Percentiles rank a stretch among this genome's conserved stretches.
These are phyloP conservation scores for Zosterops borbonicus DNA, from an alignment of 2,113 vertebrate species.

Conservation along the genomic window DNA sequence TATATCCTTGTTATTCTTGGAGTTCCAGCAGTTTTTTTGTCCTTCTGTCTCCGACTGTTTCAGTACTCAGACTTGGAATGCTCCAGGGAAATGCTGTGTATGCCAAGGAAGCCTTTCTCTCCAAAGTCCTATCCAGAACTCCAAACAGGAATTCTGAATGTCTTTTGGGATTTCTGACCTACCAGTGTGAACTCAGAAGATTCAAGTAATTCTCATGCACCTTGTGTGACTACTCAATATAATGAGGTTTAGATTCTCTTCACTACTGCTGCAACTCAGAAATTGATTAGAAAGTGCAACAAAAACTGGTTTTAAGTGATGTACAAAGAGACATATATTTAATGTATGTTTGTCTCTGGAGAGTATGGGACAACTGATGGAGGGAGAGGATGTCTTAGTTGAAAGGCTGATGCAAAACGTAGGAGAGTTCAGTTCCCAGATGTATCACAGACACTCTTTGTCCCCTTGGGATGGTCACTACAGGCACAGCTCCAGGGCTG, in stretches of 20 bases:
- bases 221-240: not conserved
- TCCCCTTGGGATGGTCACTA: not conserved
- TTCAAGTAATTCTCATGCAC: not conserved
- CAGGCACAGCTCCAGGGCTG: not conserved
- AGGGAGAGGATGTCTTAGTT: not conserved
- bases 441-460: not conserved
- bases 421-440: not conserved
- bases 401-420: not conserved
- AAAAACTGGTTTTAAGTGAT: not conserved
- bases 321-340: not conserved
- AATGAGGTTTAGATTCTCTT: not conserved
- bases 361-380: not conserved
- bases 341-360: not conserved
- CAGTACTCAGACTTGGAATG: not conserved
- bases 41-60: not conserved
- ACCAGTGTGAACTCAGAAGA: not conserved
- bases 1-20: not conserved
- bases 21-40: not conserved
- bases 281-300: not conserved
- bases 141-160: not conserved
- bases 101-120: not conserved
- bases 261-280: not conserved
- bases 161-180: not conserved
- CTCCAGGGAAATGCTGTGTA: not conserved
- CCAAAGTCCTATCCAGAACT: not conserved